Evolutionary conservation across 2,797 vertebrate genomes (phyloP), one percentile per base, ranked within the genome.

Genomic region (Rhynchotus rufescens): DNA sequence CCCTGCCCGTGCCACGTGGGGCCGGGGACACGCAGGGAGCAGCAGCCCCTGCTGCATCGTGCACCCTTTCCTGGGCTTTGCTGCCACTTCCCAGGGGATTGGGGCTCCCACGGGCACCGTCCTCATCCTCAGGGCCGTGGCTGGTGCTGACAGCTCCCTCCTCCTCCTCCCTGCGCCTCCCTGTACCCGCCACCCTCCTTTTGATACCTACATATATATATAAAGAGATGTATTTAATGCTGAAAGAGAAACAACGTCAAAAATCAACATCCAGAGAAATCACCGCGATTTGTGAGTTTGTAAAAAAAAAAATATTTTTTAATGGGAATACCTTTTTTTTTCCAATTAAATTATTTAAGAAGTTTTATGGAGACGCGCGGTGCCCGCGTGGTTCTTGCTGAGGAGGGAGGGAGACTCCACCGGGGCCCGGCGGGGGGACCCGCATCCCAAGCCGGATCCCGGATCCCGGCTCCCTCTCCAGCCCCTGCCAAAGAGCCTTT

Each of bases 341-440:
- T 36, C 98, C 98, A 98, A 98, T 98, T 98, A 98, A 98, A 98
- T 98, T 98, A 98, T 98, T 98, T 98, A 98, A 98, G 98, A 98
- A 98, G 98, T 98, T 96, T 96, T 97, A 97, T 97, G 96, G 94
- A 96, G 94, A 61, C 85, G 74, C 95, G 65, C 15, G 38, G 95
- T 94, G 74, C 96, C 88, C 67, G 94, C 0, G 72, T 95, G 77
- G 36, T 95, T 96, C 76, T 90, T 94, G 75, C 40, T 9, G 61
- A 57, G n/a, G 16, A 19, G 54, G 54, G n/a, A 10, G 30, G 12
- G 56, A 20, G n/a, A n/a, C 45, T 45, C 45, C 40, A 10, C 20
- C 19, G 22, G 49, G 49, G 12, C 20, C 45, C 40, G 40, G 45
- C 19, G 22, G 49, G 49, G 12, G 49, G 49, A 25, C 49, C 49